A percentile compares a stretch with the other conserved stretches of the same genome.
These are phyloP conservation scores for Epinotia demarniana DNA, from an alignment of 2,888 invertebrate species.

Conservation along the genomic window DNA sequence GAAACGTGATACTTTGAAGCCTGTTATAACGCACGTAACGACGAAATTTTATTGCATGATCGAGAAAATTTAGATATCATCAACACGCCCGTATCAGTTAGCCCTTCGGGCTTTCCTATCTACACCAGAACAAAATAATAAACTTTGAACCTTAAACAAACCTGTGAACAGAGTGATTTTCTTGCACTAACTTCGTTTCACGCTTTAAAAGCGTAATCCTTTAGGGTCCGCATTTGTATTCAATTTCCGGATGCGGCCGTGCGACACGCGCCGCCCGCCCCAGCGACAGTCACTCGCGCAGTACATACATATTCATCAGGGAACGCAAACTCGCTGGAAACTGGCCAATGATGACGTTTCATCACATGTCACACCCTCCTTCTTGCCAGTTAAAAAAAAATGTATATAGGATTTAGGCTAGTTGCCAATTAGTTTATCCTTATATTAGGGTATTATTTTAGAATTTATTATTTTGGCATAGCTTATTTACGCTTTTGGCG, in stretches of 20 bases:
- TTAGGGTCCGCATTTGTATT: constrained; percentile 54
- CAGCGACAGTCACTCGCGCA: constrained; percentile 23
- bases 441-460: no score
- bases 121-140: not conserved
- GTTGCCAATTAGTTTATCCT: no score
- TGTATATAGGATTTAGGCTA: no score
- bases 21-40: no score
- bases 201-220: constrained; percentile 22
- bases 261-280: constrained; percentile 38
- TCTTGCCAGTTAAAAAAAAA: not conserved
- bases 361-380: not conserved
- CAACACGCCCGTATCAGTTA: no score
- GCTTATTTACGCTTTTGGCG: no score
- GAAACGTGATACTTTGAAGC: no score
- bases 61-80: no score
- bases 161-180: not conserved
- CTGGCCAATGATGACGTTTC: not conserved
- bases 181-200: constrained; percentile 9
- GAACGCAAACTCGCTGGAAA: not conserved
- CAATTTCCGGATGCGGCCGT: constrained; percentile 61
- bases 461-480: no score
- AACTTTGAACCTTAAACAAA: not conserved
- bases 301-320: constrained; percentile 13
- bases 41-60: no score
- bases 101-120: no score